Conservation (phyloP, 2,113 vertebrate genomes). For the Merops nubicus region DNA sequence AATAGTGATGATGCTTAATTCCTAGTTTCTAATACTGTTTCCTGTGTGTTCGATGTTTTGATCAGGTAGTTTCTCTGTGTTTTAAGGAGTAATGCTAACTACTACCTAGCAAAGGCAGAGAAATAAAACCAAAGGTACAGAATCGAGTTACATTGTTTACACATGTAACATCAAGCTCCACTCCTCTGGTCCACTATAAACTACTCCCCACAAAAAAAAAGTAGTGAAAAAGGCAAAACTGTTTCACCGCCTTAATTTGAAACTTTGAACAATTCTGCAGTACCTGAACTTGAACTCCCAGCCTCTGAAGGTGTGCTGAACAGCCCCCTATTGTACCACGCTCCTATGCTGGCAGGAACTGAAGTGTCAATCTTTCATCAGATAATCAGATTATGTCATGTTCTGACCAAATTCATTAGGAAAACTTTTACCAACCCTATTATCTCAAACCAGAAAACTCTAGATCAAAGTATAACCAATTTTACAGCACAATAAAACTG, state of each 20-base stretch:
- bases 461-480: conserved; percentile 56
- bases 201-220: neutral
- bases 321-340: conserved; percentile 40
- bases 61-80: neutral
- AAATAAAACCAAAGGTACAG: neutral
- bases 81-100: neutral
- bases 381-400: conserved; percentile 34
- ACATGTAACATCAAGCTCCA: neutral
- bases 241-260: neutral
- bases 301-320: conserved; percentile 33
- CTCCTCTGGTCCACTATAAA: neutral
- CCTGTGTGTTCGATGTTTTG: neutral
- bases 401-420: conserved; percentile 65
- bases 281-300: conserved; percentile 66
- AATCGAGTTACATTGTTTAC: neutral
- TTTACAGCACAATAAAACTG: conserved; percentile 62
- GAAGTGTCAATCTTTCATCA: conserved; percentile 46
- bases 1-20: neutral
- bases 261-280: neutral
- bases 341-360: conserved; percentile 45
- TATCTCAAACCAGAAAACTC: conserved; percentile 58
- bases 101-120: neutral
- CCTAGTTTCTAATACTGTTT: neutral
- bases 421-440: conserved; percentile 61
- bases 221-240: neutral